Base-by-base conservation (phyloP, 2,888 invertebrate genomes). In the Halictus ligatus region DNA sequence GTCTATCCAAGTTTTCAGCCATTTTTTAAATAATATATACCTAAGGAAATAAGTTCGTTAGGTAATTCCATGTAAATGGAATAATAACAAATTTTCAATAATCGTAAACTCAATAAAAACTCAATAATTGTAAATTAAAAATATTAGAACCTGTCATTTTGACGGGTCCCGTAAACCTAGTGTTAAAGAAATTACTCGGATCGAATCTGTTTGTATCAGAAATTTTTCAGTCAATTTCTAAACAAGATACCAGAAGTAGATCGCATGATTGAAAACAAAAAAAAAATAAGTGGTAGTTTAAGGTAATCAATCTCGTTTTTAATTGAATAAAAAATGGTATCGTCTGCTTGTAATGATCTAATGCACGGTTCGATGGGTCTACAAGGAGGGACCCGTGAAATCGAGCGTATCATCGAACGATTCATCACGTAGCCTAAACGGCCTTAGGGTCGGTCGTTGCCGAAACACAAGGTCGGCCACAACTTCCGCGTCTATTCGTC, bases 381-480 rank as follows among this genome's bases (percentile, higher is more conserved):
- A 48, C 25, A 7, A 46, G 5, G 18, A 25, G 25, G 69, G 6
- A 48, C 78, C 80, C 78, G 82, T 72, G 79, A 84, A 82, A 85
- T 75, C 79, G 80, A 83, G 82, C 85, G 81, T 75, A 75, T 71
- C 73, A n/a, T 43, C 75, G 43, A 60, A 64, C 85, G 81, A 87
- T 81, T 64, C 78, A 64, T 80, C 78, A 71, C 87, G 84, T 80
- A 80, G 69, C 75, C 79, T 85, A 82, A 82, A 78, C 78, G 82
- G 79, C 83, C 85, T 87, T 85, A 79, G 58, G 58, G 76, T 75
- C 73, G 60, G 35, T 69, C 76, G 78, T 64, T 67, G 78, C 73
- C 88, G 87, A 81, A 78, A 74, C 25, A 15, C 85, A 85, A 88
- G 88, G 88, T 78, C 88, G 85, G 48, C 76, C 58, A 43, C 46